These are phyloP conservation scores for Drosophila santomea DNA, from an alignment of 1,140 invertebrate species.

Conservation along the genomic window DNA sequence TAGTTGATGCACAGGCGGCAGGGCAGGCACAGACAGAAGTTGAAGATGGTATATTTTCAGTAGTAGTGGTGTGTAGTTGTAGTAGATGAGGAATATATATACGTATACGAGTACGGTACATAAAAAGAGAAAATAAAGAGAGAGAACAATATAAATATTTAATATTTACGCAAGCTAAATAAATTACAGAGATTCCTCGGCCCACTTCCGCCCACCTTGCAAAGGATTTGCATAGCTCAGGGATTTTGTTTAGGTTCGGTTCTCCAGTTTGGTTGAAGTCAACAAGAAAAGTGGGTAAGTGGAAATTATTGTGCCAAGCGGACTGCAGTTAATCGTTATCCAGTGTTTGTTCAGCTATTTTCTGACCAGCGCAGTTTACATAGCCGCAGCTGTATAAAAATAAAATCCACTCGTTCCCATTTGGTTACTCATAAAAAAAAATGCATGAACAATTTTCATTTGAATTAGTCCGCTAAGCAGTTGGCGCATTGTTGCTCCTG, in stretches of 20 bases:
- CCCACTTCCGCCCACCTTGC: background rate
- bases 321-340: slow-evolving; percentile 26
- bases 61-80: slow-evolving; percentile 78
- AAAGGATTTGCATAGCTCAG: slow-evolving; percentile 53
- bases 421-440: slow-evolving; percentile 32
- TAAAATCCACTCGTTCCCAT: slow-evolving; percentile 19
- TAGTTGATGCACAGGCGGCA: slow-evolving; percentile 52
- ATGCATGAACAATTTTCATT: slow-evolving; percentile 62
- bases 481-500: slow-evolving; percentile 18
- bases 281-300: slow-evolving; percentile 30
- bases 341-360: slow-evolving; percentile 25
- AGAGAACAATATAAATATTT: slow-evolving; percentile 83
- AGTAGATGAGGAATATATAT: slow-evolving; percentile 76
- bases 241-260: slow-evolving; percentile 9
- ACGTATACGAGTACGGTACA: slow-evolving; percentile 75
- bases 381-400: slow-evolving; percentile 20
- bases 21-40: slow-evolving; percentile 74
- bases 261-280: slow-evolving; percentile 30
- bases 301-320: slow-evolving; percentile 37
- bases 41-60: slow-evolving; percentile 70
- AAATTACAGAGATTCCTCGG: slow-evolving; percentile 65
- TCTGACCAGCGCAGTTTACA: slow-evolving; percentile 16
- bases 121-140: slow-evolving; percentile 81
- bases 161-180: slow-evolving; percentile 81
- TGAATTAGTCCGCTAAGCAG: slow-evolving; percentile 57